Base-by-base conservation (phyloP, 2,888 invertebrate genomes). In the Scaeva pyrastri region DNA sequence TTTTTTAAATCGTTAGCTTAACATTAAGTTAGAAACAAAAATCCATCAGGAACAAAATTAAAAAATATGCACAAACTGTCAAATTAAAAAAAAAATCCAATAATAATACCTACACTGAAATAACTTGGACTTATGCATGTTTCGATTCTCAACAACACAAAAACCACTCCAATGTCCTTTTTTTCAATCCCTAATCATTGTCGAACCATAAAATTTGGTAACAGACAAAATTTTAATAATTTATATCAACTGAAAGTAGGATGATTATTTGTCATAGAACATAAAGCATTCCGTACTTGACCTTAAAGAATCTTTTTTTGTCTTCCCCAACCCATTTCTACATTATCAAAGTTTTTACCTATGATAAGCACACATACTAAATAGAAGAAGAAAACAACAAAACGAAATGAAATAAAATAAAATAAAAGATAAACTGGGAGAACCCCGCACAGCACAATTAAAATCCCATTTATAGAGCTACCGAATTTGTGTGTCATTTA, bases 401-500 rank as follows among this genome's bases (percentile, higher is more conserved):
- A 11, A 56, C n/a, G 14, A 10, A 36, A 31, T 31, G 4, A 52
- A 31, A 31, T 16, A 26, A 58, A 60, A 60, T 39, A 21, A 39
- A 21, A 39, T n/a, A 39, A 21, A 2, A 19, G 5, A n/a, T n/a
- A n/a, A n/a, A n/a, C 39, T 39, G 21, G 6, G 16, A 55, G 60
- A 73, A 78, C 66, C 52, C 52, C 71, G 60, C 70, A 85, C 75
- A 80, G 81, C 70, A 81, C 83, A 88, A 88, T 88, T 88, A 88
- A 88, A 86, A 83, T 80, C 77, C 77, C 83, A 86, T 88, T 88
- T 83, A 88, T 70, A 81, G 66, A 71, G 88, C 88, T 88, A 87
- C 88, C 81, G 88, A 88, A 87, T 88, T 88, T 77, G 87, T 71
- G 77, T 80, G 88, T 88, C 88, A 88, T 88, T 88, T 88, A 88